Percentiles rank a stretch among this genome's conserved stretches.
Evolutionary conservation across 2,888 invertebrate species (phyloP).

Genomic region (Thecocarcelia acutangulata): DNA sequence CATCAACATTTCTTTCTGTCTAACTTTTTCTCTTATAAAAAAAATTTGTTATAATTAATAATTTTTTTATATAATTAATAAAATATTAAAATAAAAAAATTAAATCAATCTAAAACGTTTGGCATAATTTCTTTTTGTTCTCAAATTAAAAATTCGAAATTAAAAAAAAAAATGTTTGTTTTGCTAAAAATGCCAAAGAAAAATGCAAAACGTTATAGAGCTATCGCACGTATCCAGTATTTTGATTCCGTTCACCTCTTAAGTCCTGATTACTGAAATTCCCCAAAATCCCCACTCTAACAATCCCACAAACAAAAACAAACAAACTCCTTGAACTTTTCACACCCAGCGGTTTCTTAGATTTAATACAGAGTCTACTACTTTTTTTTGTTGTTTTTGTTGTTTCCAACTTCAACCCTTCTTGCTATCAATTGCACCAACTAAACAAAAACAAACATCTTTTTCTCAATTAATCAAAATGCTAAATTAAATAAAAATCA

Average conservation of each 20-base stretch:
- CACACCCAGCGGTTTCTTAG: conserved; percentile 64
- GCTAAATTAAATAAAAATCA: conserved; percentile 49
- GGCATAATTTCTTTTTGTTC: conserved; percentile 51
- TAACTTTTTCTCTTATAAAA: conserved; percentile 39
- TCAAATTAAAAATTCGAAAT: conserved; percentile 32
- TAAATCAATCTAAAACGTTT: conserved; percentile 52
- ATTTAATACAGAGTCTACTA: conserved; percentile 62
- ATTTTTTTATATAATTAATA: conserved; percentile 45
- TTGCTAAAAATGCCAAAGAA: conserved; percentile 78
- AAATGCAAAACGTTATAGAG: conserved; percentile 80
- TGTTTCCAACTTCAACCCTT: conserved; percentile 14
- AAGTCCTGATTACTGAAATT: conserved; percentile 70
- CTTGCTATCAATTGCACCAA: conserved; percentile 59
- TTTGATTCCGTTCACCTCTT: conserved; percentile 78
- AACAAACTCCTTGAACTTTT: conserved; percentile 38
- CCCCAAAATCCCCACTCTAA: conserved; percentile 48
- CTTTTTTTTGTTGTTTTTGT: conserved; percentile 18
- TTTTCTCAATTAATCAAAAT: conserved; percentile 54
- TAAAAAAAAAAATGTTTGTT: conserved; percentile 39
- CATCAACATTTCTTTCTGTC: conserved; percentile 55
- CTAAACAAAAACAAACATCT: background rate
- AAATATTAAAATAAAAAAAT: conserved; percentile 34
- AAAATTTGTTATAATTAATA: conserved; percentile 49
- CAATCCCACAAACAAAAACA: conserved; percentile 15
- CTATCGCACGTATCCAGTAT: conserved; percentile 80